Conservation (phyloP, 2,113 vertebrate genomes). For the Bubo blakistoni region DNA sequence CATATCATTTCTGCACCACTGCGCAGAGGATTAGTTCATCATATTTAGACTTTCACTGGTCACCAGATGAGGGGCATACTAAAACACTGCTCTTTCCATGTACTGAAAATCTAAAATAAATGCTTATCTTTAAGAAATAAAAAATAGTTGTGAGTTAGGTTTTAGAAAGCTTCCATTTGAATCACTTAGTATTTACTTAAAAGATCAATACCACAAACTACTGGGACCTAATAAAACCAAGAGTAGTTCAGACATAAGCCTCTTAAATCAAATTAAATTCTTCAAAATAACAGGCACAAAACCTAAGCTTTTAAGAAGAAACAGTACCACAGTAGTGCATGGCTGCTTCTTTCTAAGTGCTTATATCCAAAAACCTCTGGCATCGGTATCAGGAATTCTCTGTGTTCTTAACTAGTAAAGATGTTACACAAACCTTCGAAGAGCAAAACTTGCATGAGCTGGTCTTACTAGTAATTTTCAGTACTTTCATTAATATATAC, state of each 20-base stretch:
- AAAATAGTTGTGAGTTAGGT: background rate
- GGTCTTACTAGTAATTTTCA: background rate
- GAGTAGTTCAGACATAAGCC: background rate
- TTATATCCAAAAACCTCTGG: background rate
- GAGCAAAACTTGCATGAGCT: background rate
- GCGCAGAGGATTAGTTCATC: background rate
- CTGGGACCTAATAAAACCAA: conserved; percentile 7
- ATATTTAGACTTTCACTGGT: background rate
- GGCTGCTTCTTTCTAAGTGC: background rate
- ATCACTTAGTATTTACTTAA: conserved; percentile 14
- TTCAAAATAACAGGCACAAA: background rate
- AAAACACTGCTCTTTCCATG: background rate
- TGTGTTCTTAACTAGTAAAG: background rate
- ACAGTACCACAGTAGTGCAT: background rate
- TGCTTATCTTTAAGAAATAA: background rate
- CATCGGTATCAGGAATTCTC: background rate
- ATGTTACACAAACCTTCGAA: background rate
- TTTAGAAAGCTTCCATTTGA: conserved; percentile 20
- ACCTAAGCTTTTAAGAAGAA: background rate
- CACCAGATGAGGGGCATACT: background rate
- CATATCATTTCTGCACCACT: rapidly evolving
- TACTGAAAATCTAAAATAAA: conserved; percentile 2
- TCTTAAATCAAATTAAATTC: conserved; percentile 7
- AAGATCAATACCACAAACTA: conserved; percentile 27
- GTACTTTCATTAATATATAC: background rate